Evolutionary conservation across 2,797 vertebrate genomes (phyloP), one percentile per base, ranked within the genome.

Genomic region (Fistularia tabacaria): DNA sequence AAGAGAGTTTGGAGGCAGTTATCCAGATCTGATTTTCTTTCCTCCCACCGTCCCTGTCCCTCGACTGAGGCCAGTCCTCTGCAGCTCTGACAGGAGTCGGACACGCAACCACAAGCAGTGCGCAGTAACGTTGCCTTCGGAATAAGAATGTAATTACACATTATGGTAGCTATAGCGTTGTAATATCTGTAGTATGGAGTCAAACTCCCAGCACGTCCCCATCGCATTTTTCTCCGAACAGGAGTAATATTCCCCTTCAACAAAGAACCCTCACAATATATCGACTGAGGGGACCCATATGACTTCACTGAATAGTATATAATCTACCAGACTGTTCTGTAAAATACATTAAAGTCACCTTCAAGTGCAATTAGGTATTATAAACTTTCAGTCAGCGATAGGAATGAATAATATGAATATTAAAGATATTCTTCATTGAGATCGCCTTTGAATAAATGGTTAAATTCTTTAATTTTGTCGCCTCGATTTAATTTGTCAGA

Each of bases 1-100:
- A 38, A 15, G 47, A 12, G 48, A 13, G 53, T 64, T 55, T 61
- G 57, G 6, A 6, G 46, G 49, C 64, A 59, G 1, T 14, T 38
- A 65, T 89, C 90, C 86, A 88, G 73, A 36, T 80, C 90, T 51
- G 84, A 66, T 82, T 89, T 91, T 90, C 71, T 42, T 14, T 69
- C 67, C 54, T n/a, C 45, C 82, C 78, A 15, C 42, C 69, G 76
- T 70, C 60, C 59, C 70, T 50, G 80, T 85, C 85, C 85, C 85
- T 83, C 77, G 67, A 78, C 83, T 83, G 76, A 51, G 81, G 78
- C 78, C 80, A 83, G 83, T 85, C 86, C 76, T 89, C 83, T 84
- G 85, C 88, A 87, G 87, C 82, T 84, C 85, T 86, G 84, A 81
- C 82, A 84, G 81, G 82, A 85, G 86, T 86, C 83, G 83, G 85